These are phyloP conservation scores for Prionchulus punctatus DNA, from an alignment of 2,888 invertebrate species.

Conservation along the genomic window DNA sequence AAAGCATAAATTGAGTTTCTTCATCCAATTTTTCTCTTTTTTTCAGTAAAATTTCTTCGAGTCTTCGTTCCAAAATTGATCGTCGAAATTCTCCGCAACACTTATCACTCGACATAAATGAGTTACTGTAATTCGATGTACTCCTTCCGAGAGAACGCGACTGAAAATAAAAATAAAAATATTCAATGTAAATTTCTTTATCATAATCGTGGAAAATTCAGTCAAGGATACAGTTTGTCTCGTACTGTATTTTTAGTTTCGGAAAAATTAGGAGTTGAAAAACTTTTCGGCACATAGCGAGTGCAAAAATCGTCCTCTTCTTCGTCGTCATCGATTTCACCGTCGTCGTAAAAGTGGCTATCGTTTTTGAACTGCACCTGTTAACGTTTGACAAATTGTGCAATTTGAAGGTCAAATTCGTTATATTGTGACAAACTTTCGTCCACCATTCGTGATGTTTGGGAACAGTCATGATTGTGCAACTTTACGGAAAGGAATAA, in stretches of 20 bases:
- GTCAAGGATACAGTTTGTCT: too few relatives aligned
- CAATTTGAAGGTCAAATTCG: too few relatives aligned
- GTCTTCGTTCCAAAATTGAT: background rate
- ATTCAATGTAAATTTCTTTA: too few relatives aligned
- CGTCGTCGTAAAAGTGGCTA: too few relatives aligned
- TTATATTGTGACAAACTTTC: too few relatives aligned
- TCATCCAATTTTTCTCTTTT: constrained; percentile 64
- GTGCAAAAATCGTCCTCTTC: constrained; percentile 8
- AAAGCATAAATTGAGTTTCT: constrained; percentile 67
- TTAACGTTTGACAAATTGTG: too few relatives aligned
- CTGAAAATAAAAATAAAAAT: too few relatives aligned
- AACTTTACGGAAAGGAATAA: too few relatives aligned
- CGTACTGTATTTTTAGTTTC: too few relatives aligned
- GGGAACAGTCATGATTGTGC: background rate
- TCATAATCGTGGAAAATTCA: too few relatives aligned
- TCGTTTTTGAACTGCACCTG: too few relatives aligned
- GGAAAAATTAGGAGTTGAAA: constrained; percentile 15
- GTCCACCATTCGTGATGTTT: background rate
- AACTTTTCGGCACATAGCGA: constrained; percentile 15
- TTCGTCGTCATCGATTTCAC: background rate
- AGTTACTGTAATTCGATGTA: constrained; percentile 3
- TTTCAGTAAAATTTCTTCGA: constrained; percentile 47
- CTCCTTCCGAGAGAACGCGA: constrained; percentile 4
- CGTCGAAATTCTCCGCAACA: constrained; percentile 3
- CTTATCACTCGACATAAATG: too few relatives aligned